Percentiles rank a stretch among this genome's conserved stretches.
phyloP scores from a whole-genome alignment of 2,888 invertebrate species.

The Acanthosepion esculentum region DNA sequence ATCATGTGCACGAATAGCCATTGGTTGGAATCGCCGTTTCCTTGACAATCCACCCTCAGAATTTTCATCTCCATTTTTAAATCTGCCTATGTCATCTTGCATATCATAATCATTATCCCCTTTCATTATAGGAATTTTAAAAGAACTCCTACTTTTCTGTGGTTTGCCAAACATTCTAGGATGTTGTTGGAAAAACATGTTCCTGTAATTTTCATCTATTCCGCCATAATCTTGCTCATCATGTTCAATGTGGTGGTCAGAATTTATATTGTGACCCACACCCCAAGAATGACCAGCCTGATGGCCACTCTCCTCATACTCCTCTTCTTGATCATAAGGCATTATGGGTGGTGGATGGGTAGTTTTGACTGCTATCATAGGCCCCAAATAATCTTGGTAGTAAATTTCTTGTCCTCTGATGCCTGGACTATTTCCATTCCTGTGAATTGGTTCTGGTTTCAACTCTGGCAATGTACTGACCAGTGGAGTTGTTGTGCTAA shows the following conservation, averaged over 20 bases:
- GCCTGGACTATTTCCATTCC: not conserved
- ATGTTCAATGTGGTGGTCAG: not conserved
- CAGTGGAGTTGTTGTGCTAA: not conserved
- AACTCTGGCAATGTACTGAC: not conserved
- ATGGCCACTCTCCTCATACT: conserved; percentile 3
- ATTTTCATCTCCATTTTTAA: conserved; percentile 34
- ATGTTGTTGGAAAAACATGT: not conserved
- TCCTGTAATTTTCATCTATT: not conserved
- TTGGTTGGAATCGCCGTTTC: conserved; percentile 37
- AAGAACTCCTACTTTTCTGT: not conserved
- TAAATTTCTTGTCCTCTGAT: not conserved
- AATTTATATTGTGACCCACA: not conserved
- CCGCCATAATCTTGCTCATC: not conserved
- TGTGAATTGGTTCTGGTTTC: not conserved
- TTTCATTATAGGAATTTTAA: not conserved
- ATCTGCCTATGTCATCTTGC: not conserved
- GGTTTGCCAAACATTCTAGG: not conserved
- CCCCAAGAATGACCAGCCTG: conserved; percentile 42
- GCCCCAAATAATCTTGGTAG: conserved; percentile 6
- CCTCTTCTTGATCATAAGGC: conserved; percentile 37
- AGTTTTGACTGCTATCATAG: not conserved
- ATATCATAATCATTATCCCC: not conserved
- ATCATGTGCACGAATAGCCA: conserved; percentile 43
- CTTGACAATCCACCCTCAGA: conserved; percentile 39
- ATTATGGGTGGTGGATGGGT: not conserved